Evolutionary conservation across 2,113 vertebrate genomes (phyloP), one percentile per base, ranked within the genome.

Genomic region (Ursus arctos): DNA sequence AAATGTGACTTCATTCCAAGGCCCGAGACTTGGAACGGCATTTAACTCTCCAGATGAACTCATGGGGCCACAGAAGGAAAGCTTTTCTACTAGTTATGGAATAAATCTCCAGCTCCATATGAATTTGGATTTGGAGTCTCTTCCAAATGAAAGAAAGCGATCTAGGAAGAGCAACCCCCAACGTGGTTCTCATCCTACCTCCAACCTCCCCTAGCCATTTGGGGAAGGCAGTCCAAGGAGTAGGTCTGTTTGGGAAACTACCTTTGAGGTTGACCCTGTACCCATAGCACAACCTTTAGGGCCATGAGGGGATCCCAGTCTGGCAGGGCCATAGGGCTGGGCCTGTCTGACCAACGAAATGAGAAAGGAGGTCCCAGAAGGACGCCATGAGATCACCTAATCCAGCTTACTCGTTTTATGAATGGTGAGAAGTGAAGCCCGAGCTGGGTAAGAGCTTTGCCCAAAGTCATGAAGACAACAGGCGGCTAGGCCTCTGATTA

Each of bases 401-500:
- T 47, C 24, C 59, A 59, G 63, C 26, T 22, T 49, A 16, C 12
- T 88, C 80, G 33, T 33, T 84, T 84, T 49, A 14, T 40, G 36
- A 16, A 53, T 19, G 13, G 10, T 21, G 55, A 28, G 53, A 51
- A 84, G 2, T 0, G 18, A 94, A 83, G 19, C 36, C 19, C 31
- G 14, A 36, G 59, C 14, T 63, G 13, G 31, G 22, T 2, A 22
- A 26, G n/a, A 83, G 72, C 19, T 21, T 40, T 69, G 43, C 4
- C 51, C 33, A 2, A 80, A 76, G 40, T 49, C 11, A 2, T 0
- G 1, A 33, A 33, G 61, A 59, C 18, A n/a, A 36, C 0, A 0
- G 6, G 31, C 19, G 9, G 71, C 31, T 6, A 36, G 19, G 14
- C 1, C 79, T 10, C 0, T 3, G 24, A 53, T 28, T 7, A 0